Conservation (phyloP, 2,113 vertebrate species). For the Sisor rabdophorus region DNA sequence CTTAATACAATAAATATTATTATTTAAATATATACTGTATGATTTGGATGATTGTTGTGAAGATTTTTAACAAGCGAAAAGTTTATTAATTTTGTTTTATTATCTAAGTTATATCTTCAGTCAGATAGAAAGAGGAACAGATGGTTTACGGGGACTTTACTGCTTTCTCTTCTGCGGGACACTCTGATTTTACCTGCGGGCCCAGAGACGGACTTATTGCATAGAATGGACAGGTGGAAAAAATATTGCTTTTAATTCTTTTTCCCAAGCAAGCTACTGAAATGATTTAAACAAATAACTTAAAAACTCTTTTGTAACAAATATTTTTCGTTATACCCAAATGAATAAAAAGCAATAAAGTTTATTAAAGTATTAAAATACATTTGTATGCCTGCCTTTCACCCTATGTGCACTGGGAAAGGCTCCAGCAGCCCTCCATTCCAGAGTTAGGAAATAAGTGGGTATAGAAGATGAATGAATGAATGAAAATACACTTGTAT, state of each 20-base stretch:
- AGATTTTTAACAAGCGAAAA: background rate
- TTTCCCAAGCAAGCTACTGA: background rate
- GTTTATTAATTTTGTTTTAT: constrained; percentile 9
- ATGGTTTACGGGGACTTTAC: constrained; percentile 78
- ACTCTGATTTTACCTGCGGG: constrained; percentile 80
- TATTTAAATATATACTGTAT: background rate
- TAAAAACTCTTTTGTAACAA: too few species aligned
- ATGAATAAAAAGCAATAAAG: too few species aligned
- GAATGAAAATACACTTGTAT: too few species aligned
- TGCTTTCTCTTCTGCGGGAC: constrained; percentile 76
- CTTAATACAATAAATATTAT: background rate
- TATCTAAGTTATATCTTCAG: constrained; percentile 58
- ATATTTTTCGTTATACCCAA: too few species aligned
- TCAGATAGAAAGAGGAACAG: constrained; percentile 54
- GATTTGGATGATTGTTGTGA: background rate
- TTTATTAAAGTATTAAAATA: too few species aligned
- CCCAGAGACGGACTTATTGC: constrained; percentile 83
- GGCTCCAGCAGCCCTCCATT: too few species aligned
- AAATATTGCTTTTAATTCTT: too few species aligned
- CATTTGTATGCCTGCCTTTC: too few species aligned
- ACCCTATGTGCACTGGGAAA: too few species aligned
- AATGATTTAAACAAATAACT: too few species aligned
- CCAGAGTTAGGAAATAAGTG: too few species aligned
- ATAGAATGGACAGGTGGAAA: constrained; percentile 82
- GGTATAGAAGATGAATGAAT: too few species aligned